Evolutionary conservation across 2,888 invertebrate genomes (phyloP), one percentile per base, ranked within the genome.

Genomic region (Ochlodes sylvanus): DNA sequence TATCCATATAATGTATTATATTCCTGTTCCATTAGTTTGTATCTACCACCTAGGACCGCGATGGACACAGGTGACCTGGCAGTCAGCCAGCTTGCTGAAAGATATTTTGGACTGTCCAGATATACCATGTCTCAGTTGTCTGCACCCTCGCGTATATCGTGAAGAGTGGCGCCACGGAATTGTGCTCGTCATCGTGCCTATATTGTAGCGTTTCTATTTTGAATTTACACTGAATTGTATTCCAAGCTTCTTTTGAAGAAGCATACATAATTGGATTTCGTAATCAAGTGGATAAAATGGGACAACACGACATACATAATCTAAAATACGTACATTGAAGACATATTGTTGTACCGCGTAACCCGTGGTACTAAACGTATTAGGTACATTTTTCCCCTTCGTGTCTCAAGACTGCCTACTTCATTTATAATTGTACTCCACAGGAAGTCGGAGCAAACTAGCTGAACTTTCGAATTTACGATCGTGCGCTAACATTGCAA

Each of bases 1-100:
- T 9, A 12, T 10, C 38, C 38, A 12, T 38, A 38, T 38, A 12
- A 9, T 38, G 44, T 7, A 47, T 47, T 47, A 9, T 47, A 15
- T 17, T 47, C 7, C 17, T 4, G 7, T 47, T 17, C 15, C 15
- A 63, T 63, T 63, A 61, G 27, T 15, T 38, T 0, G 42, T 34
- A 10, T 56, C 34, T 32, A 27, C 7, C 15, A 21, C 52, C 38
- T 34, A 17, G n/a, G 27, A 27, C 41, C 41, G 7, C 42, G n/a
- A 27, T 42, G n/a, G 42, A 42, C 27, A n/a, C 54, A 63, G 63
- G 55, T 63, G 44, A 42, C 9, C 42, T 55, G 63, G 63, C 55
- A 44, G 42, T 2, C 1, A 42, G 27, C 63, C 63, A 63, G 17
- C 0, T 38, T 27, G 38, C 55, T 55, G 55, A 55, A 44, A 63